Base-by-base conservation (phyloP, 2,113 vertebrate genomes). In the Monopterus albus region DNA sequence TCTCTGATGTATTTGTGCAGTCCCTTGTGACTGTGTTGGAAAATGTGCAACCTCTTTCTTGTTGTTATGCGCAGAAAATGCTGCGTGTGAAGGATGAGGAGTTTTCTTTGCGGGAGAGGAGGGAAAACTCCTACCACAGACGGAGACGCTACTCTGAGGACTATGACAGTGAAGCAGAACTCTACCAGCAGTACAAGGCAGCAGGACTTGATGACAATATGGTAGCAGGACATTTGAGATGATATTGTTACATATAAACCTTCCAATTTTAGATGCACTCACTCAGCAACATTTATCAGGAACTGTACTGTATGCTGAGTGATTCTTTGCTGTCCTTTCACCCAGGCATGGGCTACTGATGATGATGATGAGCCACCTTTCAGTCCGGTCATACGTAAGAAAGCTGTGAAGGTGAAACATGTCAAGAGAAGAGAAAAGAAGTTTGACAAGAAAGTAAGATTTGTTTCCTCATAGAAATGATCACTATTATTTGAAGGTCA, bases 401-500 rank as follows among this genome's bases (percentile, higher is more conserved):
- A 96, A 72, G 96, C 96, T 0, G 94, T 98, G 17, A 98, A 98
- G 85, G 95, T 98, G 64, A 98, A 98, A 28, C 96, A 98, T 0
- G 96, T 98, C 29, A 97, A 98, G 59, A 93, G 96, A 14, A 87
- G 96, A 15, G 96, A 98, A 78, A 97, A 96, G 90, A 97, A 97
- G 50, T 94, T 95, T 0, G 96, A 98, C 66, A 97, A 97, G 76
- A 97, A 98, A 92, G 94, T 93, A 76, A 53, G 70, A 52, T 12
- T 29, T 15, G 5, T 23, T 56, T 59, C 9, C 17, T 53, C 0
- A 3, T 20, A 1, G 6, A 55, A 78, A 36, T 26, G 2, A 4
- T 18, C 3, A 1, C n/a, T 31, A 6, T 20, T 38, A 39, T 59
- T 38, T 58, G 5, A 57, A 28, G 3, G 52, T 25, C 40, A 33